Conservation (phyloP, 2,888 invertebrate species). For the Eupithecia abbreviata region DNA sequence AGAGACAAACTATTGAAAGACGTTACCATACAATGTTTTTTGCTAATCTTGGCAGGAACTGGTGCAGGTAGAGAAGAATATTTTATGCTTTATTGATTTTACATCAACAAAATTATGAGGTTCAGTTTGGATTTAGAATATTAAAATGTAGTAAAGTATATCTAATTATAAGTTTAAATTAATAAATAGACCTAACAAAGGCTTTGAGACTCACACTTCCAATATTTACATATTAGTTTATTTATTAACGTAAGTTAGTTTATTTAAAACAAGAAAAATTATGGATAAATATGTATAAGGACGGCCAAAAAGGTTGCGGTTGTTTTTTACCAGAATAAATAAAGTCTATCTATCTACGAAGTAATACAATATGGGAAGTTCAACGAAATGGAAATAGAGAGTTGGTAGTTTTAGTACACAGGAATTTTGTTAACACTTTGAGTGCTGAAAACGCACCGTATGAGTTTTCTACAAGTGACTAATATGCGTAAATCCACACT, state of each 20-base stretch:
- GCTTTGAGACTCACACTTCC: background rate
- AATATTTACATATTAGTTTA: no score
- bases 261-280: no score
- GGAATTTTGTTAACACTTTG: background rate
- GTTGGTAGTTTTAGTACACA: background rate
- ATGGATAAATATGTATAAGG: no score
- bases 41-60: background rate
- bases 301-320: no score
- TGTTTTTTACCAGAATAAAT: no score
- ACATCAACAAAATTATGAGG: background rate
- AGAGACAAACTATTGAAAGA: conserved; percentile 11
- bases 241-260: no score
- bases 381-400: no score
- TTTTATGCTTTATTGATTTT: background rate
- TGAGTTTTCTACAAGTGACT: no score
- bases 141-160: background rate
- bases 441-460: no score
- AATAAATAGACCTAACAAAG: background rate
- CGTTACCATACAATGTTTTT: background rate
- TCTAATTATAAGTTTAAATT: background rate
- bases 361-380: background rate
- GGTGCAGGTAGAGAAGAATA: background rate
- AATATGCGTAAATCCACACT: no score
- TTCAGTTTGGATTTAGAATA: background rate
- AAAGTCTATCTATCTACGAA: background rate